Base-by-base conservation (phyloP, 2,113 vertebrate genomes). In the Calonectris borealis region DNA sequence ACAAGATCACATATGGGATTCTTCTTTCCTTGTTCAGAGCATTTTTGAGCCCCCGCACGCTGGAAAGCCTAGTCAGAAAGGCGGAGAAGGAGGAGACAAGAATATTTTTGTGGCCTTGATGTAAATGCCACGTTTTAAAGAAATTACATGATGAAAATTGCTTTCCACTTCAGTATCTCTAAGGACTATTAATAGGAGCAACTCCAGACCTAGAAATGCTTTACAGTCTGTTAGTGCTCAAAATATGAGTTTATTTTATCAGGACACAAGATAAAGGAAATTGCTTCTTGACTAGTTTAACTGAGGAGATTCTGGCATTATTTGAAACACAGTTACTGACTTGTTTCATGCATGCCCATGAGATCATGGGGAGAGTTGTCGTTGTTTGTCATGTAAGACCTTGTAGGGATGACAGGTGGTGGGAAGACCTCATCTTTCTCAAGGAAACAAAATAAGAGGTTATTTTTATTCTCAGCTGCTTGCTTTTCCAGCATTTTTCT, bases 111-210 rank as follows among this genome's bases (percentile, higher is more conserved):
- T 82, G 96, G 62, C 83, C 88, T 87, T 94, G 92, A 94, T 95
- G 77, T 65, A 91, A 96, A 96, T 96, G 91, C 97, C 97, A 97
- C 94, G 55, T 97, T 96, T 97, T 96, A 96, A 93, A 75, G 55
- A 84, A 96, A 83, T 97, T 95, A 86, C 86, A 38, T 96, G 75
- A 97, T 94, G 93, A 97, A 93, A 97, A 96, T 86, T 58, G 64
- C 77, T 92, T 95, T 97, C 76, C 64, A 70, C 48, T 92, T 83
- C 25, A 65, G 58, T 93, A 60, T 72, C 68, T 96, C 65, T 79
- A 5, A 85, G 65, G 58, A 13, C 75, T 83, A 20, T 62, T 86
- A 90, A 72, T 31, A 61, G 58, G n/a, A 86, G 44, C 27, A 54
- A 2, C 54, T 86, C 38, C 66, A 89, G 77, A 83, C 76, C 11